A percentile compares a stretch with the other conserved stretches of the same genome.
These are phyloP conservation scores for Epinotia ramella DNA, from an alignment of 2,888 invertebrate species.

Conservation along the genomic window DNA sequence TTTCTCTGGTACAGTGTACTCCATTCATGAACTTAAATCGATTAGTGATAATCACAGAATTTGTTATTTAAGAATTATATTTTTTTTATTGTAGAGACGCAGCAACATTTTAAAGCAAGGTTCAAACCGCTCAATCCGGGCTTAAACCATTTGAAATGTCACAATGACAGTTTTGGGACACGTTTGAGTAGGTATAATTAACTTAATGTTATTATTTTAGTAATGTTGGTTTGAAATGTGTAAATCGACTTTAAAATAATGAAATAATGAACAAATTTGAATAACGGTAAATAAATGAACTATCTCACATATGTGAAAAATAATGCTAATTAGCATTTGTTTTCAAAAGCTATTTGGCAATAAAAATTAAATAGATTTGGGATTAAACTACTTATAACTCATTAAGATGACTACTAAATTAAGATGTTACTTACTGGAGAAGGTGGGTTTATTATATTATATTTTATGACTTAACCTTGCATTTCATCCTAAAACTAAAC, in stretches of 20 bases:
- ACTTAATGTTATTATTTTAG: neutral
- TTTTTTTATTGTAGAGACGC: neutral
- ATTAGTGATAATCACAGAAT: neutral
- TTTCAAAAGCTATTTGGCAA: slow-evolving; percentile 23
- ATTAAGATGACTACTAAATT: slow-evolving; percentile 51
- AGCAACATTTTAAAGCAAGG: slow-evolving; percentile 4
- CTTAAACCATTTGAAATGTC: slow-evolving; percentile 11
- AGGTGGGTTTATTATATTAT: slow-evolving; percentile 51
- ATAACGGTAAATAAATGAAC: neutral
- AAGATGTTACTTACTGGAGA: slow-evolving; percentile 54
- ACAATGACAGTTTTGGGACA: slow-evolving; percentile 10
- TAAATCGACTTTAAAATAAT: neutral
- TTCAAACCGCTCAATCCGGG: slow-evolving; percentile 4
- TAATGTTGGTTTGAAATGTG: neutral
- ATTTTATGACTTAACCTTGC: slow-evolving; percentile 2
- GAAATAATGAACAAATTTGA: neutral
- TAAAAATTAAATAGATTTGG: slow-evolving; percentile 23
- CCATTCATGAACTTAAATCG: neutral
- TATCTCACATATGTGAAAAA: neutral
- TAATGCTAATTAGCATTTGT: neutral
- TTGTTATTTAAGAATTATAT: neutral
- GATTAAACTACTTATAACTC: neutral
- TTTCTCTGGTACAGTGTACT: neutral
- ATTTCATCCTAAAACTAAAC: neutral
- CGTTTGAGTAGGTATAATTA: neutral